Evolutionary conservation across 2,113 vertebrate genomes (phyloP), one percentile per base, ranked within the genome.

Genomic region (Dendropsophus ebraccatus): DNA sequence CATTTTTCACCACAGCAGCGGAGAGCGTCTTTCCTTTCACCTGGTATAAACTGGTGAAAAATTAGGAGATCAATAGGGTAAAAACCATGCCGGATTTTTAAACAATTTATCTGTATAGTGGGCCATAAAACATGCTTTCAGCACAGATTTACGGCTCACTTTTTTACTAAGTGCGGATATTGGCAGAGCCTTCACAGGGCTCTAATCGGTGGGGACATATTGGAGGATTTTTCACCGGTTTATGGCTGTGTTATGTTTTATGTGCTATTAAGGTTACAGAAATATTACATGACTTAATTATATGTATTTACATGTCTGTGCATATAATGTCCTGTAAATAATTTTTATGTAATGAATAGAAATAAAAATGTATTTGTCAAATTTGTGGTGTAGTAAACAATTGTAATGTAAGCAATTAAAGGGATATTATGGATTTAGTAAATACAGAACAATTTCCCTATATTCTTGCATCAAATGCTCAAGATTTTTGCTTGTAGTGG

Each of bases 81-180:
- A 86, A 87, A 87, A 84, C 83, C 67, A 60, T 72, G 84, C 25
- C 7, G n/a, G 52, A 80, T 86, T 86, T 79, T 73, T 72, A 65
- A 58, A 19, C 35, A 47, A 80, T 86, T 72, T 86, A 58, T 80
- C 83, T 84, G 41, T 74, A 65, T 49, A 76, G 70, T 30, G 23
- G 83, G 56, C 83, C 13, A 84, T 84, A 84, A 84, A 84, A 35
- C 52, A 75, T 65, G 41, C 45, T 84, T 62, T 60, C 83, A 50
- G 56, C 30, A 35, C 72, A 84, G 73, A 84, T 84, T 75, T 84
- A 84, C 70, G 16, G 72, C 52, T 50, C 37, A 35, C 28, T 62
- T 65, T 69, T 81, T 81, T 81, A 28, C 45, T 28, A 30, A 50
- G 35, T 35, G 37, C 58, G 47, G 75, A 17, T 45, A 81, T 62